Percentiles rank a stretch among this genome's conserved stretches.
phyloP scores from a whole-genome alignment of 2,888 invertebrate species.

The Aradus depressus region DNA sequence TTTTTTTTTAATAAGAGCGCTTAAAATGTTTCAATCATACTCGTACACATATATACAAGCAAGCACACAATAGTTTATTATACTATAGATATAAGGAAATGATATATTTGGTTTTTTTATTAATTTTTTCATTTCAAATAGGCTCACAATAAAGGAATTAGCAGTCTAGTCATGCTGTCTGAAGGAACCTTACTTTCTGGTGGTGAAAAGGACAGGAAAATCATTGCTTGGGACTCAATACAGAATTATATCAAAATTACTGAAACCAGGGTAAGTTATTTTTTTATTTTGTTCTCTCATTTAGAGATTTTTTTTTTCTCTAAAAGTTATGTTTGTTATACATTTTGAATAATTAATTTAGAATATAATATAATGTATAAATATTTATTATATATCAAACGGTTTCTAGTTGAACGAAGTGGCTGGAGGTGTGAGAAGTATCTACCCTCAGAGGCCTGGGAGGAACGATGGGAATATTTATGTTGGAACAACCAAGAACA shows the following conservation, averaged over 20 bases:
- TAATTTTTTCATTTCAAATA: constrained; percentile 36
- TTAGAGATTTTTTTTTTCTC: not conserved
- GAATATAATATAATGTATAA: not conserved
- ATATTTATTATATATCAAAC: not conserved
- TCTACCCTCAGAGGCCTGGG: constrained; percentile 78
- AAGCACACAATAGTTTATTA: not conserved
- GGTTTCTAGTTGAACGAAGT: constrained; percentile 63
- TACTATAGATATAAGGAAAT: constrained; percentile 1
- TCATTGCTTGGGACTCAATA: constrained; percentile 84
- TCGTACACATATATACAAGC: too few species aligned
- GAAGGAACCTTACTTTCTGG: constrained; percentile 85
- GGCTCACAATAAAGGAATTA: constrained; percentile 78
- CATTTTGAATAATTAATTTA: not conserved
- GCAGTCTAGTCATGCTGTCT: constrained; percentile 74
- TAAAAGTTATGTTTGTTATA: not conserved
- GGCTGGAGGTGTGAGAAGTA: constrained; percentile 78
- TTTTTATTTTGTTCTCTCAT: not conserved
- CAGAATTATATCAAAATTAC: constrained; percentile 84
- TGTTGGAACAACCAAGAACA: constrained; percentile 80
- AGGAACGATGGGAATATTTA: constrained; percentile 83
- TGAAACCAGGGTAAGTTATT: constrained; percentile 60
- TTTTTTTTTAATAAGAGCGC: too few species aligned
- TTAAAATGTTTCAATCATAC: too few species aligned
- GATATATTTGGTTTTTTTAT: not conserved
- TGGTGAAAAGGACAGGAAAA: constrained; percentile 79